Conservation (phyloP, 2,888 invertebrate genomes). For the Amphiduros pacificus region DNA sequence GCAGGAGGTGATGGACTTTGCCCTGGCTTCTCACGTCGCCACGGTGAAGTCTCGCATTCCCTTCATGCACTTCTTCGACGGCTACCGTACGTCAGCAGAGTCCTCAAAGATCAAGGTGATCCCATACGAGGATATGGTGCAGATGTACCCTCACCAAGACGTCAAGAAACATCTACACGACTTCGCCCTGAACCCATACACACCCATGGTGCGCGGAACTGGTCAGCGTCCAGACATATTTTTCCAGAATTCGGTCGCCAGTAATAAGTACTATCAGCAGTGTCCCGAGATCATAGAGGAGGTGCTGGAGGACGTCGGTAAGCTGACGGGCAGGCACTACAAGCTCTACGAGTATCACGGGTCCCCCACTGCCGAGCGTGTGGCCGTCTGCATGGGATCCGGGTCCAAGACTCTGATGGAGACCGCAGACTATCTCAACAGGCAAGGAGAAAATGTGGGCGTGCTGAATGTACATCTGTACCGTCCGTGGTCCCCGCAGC, state of each 20-base stretch:
- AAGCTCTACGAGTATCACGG: conserved; percentile 31
- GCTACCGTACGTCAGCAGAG: conserved; percentile 33
- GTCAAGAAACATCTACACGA: conserved; percentile 28
- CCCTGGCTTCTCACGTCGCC: conserved; percentile 29
- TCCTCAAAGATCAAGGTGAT: conserved; percentile 30
- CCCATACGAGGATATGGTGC: conserved; percentile 26
- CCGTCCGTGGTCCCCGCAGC: conserved; percentile 32
- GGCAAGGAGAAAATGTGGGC: conserved; percentile 29
- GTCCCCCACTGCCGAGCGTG: conserved; percentile 26
- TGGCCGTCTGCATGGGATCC: conserved; percentile 32
- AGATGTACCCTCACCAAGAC: conserved; percentile 26
- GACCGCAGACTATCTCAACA: conserved; percentile 29
- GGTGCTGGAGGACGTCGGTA: conserved; percentile 21
- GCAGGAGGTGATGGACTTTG: conserved; percentile 34
- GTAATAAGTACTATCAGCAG: conserved; percentile 28
- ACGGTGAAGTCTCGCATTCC: conserved; percentile 29
- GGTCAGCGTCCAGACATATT: conserved; percentile 35
- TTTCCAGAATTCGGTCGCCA: conserved; percentile 32
- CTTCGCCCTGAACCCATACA: conserved; percentile 31
- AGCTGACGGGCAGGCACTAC: conserved; percentile 27
- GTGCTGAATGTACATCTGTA: conserved; percentile 31
- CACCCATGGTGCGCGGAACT: conserved; percentile 31
- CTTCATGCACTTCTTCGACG: conserved; percentile 35
- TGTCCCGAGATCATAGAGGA: conserved; percentile 28
- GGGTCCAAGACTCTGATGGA: conserved; percentile 29